A percentile compares a stretch with the other conserved stretches of the same genome.
These are phyloP conservation scores for Cryptophagus acutangulus DNA, from an alignment of 2,888 invertebrate species.

Conservation along the genomic window DNA sequence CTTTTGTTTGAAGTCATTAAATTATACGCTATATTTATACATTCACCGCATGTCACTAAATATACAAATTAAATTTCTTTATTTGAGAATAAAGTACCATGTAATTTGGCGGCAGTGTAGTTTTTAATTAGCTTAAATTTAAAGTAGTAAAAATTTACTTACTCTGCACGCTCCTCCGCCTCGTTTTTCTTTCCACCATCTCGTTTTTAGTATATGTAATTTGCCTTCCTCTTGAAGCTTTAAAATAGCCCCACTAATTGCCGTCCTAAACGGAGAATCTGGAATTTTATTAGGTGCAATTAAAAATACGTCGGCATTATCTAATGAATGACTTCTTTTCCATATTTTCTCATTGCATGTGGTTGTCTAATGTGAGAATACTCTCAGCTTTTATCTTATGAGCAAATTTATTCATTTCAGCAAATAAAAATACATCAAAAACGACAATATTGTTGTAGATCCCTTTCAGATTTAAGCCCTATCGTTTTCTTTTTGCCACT, in stretches of 20 bases:
- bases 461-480: too few relatives aligned
- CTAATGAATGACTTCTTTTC: constrained; percentile 3
- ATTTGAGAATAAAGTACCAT: too few relatives aligned
- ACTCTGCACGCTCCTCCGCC: constrained; percentile 84
- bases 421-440: too few relatives aligned
- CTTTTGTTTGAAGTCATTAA: too few relatives aligned
- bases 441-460: too few relatives aligned
- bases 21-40: too few relatives aligned
- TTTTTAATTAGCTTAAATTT: constrained; percentile 7
- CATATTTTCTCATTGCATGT: not conserved
- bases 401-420: too few relatives aligned
- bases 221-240: constrained; percentile 94
- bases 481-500: too few relatives aligned
- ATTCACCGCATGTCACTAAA: too few relatives aligned
- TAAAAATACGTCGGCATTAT: constrained; percentile 7
- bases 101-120: constrained; percentile 2
- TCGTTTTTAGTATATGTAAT: constrained; percentile 86
- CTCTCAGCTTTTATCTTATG: too few relatives aligned
- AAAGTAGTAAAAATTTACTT: constrained; percentile 39
- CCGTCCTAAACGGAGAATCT: constrained; percentile 93
- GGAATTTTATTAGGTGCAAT: constrained; percentile 26
- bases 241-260: constrained; percentile 89
- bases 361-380: too few relatives aligned
- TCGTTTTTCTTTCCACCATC: constrained; percentile 96
- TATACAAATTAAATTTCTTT: too few relatives aligned